These are phyloP conservation scores for Todus mexicanus DNA, from an alignment of 2,797 vertebrate species.

Conservation along the genomic window DNA sequence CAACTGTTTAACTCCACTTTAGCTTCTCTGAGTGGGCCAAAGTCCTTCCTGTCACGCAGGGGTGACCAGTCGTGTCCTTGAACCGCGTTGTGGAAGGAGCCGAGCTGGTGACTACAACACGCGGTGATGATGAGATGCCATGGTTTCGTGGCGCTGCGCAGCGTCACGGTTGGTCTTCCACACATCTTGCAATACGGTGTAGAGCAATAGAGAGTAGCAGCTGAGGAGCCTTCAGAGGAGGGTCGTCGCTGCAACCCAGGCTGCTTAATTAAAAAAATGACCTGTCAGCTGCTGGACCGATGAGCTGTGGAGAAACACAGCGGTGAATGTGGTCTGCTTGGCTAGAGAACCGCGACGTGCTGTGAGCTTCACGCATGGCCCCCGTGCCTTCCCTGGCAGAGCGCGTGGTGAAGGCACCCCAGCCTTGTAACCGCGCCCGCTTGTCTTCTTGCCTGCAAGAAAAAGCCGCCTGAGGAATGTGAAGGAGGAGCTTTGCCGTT, in stretches of 20 bases:
- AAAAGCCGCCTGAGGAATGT: not conserved
- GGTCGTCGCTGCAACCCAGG: not conserved
- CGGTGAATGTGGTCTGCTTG: not conserved
- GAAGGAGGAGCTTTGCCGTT: not conserved
- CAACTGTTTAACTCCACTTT: not conserved
- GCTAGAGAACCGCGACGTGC: not conserved
- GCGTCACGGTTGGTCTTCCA: not conserved
- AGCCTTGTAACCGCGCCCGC: not conserved
- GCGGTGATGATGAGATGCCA: not conserved
- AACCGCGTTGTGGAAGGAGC: not conserved
- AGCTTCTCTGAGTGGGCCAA: not conserved
- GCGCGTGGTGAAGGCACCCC: not conserved
- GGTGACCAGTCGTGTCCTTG: not conserved
- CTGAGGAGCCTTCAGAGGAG: not conserved
- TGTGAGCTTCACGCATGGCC: not conserved
- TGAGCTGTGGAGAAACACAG: constrained; percentile 4
- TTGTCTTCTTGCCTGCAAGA: not conserved
- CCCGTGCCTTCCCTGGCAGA: not conserved
- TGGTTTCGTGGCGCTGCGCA: not conserved
- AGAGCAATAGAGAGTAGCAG: not conserved
- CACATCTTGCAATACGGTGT: not conserved
- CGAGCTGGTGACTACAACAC: not conserved
- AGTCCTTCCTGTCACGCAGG: not conserved
- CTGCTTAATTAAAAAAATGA: not conserved
- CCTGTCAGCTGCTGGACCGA: not conserved